phyloP scores from a whole-genome alignment of 2,888 invertebrate genomes.

The Apoda limacodes region DNA sequence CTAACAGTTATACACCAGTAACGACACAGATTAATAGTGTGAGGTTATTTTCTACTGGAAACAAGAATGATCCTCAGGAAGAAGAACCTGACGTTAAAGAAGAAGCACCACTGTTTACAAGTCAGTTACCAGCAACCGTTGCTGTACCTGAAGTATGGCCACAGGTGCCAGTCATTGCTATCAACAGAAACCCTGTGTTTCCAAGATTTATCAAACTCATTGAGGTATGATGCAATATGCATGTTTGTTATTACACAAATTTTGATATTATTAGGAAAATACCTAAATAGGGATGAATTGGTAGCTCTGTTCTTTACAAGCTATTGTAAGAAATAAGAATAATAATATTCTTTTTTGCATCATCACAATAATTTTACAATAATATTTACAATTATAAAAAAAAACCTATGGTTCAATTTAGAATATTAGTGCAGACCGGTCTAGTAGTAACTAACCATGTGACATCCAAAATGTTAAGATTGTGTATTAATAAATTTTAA shows the following conservation, averaged over 20 bases:
- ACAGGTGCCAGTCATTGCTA: conserved; percentile 94
- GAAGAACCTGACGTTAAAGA: conserved; percentile 46
- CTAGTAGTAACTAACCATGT: too few species aligned
- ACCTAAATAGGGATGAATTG: too few species aligned
- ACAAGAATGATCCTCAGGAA: conserved; percentile 47
- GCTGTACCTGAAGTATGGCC: conserved; percentile 98
- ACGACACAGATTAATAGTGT: conserved; percentile 22
- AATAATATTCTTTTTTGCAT: too few species aligned
- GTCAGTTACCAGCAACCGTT: conserved; percentile 85
- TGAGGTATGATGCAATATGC: conserved; percentile 72
- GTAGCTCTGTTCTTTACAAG: too few species aligned
- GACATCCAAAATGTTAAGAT: too few species aligned
- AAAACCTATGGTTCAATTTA: too few species aligned
- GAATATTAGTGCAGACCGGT: too few species aligned
- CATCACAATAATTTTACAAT: too few species aligned
- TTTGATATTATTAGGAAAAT: too few species aligned
- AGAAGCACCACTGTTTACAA: conserved; percentile 57
- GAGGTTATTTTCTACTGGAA: conserved; percentile 42
- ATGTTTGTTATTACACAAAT: neutral
- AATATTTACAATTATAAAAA: too few species aligned
- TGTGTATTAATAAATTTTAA: too few species aligned
- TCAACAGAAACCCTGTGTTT: conserved; percentile 95
- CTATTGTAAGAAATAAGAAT: too few species aligned
- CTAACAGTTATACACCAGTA: conserved; percentile 16
- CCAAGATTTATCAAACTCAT: conserved; percentile 98